A percentile compares a stretch with the other conserved stretches of the same genome.
Evolutionary conservation across 1,140 invertebrate genomes (phyloP).

Genomic region (Trichomalopsis sarcophagae): DNA sequence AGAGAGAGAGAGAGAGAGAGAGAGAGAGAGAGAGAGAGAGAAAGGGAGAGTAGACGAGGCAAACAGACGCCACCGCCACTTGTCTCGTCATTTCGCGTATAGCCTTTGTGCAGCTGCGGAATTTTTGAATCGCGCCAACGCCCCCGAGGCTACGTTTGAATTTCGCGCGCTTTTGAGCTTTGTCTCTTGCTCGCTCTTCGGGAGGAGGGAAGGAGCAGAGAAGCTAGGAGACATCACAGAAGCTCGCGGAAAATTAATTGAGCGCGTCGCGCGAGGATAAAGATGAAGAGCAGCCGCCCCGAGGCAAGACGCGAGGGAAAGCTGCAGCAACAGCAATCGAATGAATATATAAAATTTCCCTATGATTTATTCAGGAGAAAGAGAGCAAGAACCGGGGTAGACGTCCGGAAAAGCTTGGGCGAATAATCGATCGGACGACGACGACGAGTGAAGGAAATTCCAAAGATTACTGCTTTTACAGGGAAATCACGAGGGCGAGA

Average conservation of each 20-base stretch:
- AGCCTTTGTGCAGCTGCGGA: slow-evolving; percentile 24
- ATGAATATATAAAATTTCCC: slow-evolving; percentile 46
- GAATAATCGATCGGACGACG: slow-evolving; percentile 41
- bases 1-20: too few relatives aligned
- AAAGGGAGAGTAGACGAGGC: neutral
- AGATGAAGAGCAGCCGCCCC: neutral
- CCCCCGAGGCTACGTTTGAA: neutral
- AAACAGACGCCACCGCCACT: slow-evolving; percentile 1
- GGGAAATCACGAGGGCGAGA: neutral
- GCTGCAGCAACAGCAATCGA: slow-evolving; percentile 6
- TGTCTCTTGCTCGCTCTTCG: neutral
- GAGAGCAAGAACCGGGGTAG: neutral
- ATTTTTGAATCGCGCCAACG: slow-evolving; percentile 27
- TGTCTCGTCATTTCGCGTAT: neutral
- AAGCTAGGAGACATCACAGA: neutral
- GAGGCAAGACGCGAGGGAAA: neutral
- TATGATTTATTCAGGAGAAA: slow-evolving; percentile 49
- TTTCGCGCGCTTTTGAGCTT: slow-evolving; percentile 21
- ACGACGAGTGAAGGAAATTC: slow-evolving; percentile 35
- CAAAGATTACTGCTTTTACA: slow-evolving; percentile 41
- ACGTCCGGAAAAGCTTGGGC: neutral
- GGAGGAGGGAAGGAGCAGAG: neutral
- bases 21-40: neutral
- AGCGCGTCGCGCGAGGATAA: slow-evolving; percentile 11
- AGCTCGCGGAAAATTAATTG: slow-evolving; percentile 43